Base-by-base conservation (phyloP, 2,888 invertebrate species). In the Epirrhoe alternata region DNA sequence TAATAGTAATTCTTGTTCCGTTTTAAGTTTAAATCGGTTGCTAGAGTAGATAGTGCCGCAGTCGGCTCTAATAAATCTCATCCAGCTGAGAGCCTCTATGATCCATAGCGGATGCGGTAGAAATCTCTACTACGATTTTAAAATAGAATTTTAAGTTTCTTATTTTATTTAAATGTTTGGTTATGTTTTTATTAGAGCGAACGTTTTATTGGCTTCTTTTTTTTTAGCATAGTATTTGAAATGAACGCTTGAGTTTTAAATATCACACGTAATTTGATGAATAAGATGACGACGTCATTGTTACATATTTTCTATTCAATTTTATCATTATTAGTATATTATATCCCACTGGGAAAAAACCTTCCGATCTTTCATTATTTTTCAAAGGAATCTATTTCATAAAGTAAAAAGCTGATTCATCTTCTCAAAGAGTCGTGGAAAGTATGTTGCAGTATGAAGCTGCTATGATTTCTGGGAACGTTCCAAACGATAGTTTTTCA, bases 391-490 rank as follows among this genome's bases (percentile, higher is more conserved):
- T 42, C 35, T 7, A 38, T 38, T 38, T 42, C 12, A 42, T 12
- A 12, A 4, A 50, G 6, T 49, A n/a, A n/a, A 47, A 17, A 33
- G 49, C 47, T 50, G 61, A 55, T 47, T 8, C 31, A n/a, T 10
- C 38, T 42, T 31, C 2, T 33, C n/a, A n/a, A 50, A 30, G 31
- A 47, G 8, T 53, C 59, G 42, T 7, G 14, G 49, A 60, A 51
- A 38, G 38, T 59, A 35, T 54, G 38, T 49, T 60, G 56, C 60
- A 59, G 60, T 51, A 56, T 62, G 50, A 42, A 53, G 12, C 51
- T 60, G 64, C 55, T 65, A 12, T 64, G 64, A 65, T 52, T 52
- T 65, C 55, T 64, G 65, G 65, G 47, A 61, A 56, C 56, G 60
- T 51, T 64, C 64, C 65, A 60, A 61, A 61, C 24, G 50, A 52